Evolutionary conservation across 2,888 invertebrate genomes (phyloP).

Genomic region (Orchesella flavescens): DNA sequence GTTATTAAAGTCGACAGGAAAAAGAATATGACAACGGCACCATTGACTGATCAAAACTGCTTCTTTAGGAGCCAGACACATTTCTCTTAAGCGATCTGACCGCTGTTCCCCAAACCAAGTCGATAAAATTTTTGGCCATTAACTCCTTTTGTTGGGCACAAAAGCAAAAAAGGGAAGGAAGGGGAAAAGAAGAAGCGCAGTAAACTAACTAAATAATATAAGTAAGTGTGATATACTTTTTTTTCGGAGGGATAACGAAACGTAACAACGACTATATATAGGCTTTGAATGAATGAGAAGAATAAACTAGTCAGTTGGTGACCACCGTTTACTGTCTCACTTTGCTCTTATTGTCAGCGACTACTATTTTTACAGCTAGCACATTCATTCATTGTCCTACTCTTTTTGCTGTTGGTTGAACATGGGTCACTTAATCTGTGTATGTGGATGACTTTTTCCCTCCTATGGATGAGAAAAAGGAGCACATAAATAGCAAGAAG

Average conservation of each 20-base stretch:
- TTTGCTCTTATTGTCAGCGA: constrained; percentile 8
- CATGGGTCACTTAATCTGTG: constrained; percentile 48
- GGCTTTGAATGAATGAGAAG: constrained; percentile 10
- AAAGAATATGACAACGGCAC: constrained; percentile 47
- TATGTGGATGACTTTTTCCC: constrained; percentile 4
- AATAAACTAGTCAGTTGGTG: constrained; percentile 34
- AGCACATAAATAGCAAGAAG: constrained; percentile 30
- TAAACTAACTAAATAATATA: constrained; percentile 27
- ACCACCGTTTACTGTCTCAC: constrained; percentile 49
- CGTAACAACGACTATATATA: not conserved
- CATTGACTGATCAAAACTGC: constrained; percentile 55
- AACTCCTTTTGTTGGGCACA: constrained; percentile 49
- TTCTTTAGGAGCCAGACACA: constrained; percentile 46
- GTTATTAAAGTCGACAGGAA: constrained; percentile 42
- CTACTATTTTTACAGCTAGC: constrained; percentile 44
- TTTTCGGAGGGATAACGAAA: constrained; percentile 24
- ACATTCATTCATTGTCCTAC: constrained; percentile 36
- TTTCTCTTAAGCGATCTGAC: constrained; percentile 49
- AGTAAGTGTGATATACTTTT: constrained; percentile 1
- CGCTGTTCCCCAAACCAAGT: constrained; percentile 54
- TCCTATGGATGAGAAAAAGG: constrained; percentile 10
- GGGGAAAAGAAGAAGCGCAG: constrained; percentile 16
- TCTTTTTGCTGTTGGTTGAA: constrained; percentile 32
- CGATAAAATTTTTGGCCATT: constrained; percentile 61
- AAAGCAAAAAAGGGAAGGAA: constrained; percentile 1